Base-by-base conservation (phyloP, 2,888 invertebrate genomes). In the Trissolcus japonicus region DNA sequence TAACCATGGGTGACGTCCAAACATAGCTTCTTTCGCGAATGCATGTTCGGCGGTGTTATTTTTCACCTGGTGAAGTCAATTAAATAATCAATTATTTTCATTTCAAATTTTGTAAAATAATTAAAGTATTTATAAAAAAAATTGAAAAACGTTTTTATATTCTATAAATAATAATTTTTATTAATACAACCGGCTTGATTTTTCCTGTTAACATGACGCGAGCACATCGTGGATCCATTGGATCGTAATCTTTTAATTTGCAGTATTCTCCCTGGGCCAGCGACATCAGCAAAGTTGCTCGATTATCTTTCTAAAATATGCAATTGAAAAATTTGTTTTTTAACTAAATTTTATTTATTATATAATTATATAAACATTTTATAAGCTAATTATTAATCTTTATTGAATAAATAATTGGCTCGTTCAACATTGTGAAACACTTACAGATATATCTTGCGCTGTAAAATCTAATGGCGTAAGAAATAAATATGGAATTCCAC, bases 171-270 rank as follows among this genome's bases (percentile, higher is more conserved):
- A 43, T 43, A 43, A 43, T 4, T 43, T 43, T 43, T 14, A 48
- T 3, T 48, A 9, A 11, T 35, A 9, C 2, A 4, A 35, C 94
- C 90, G 91, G 91, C 82, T 91, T 90, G 85, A 94, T 91, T 84
- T 90, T 91, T 55, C 95, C 95, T 14, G 92, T 91, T 1, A 95
- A 89, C 83, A 94, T 92, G 3, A 95, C 91, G 81, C 94, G 91
- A 2, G 94, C 93, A 90, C 95, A 95, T 50, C 94, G 90, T 0
- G 95, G 95, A 87, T 95, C 95, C 89, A 95, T 94, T 0, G 94
- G 92, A 86, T 95, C 95, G 82, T 90, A 92, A 56, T 91, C 86
- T 79, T 93, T 89, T 6, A 86, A 84, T 72, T 90, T 90, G 82
- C 95, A 95, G 86, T 93, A 95, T 68, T 90, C 88, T 2, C 92